A percentile compares a stretch with the other conserved stretches of the same genome.
Conservation (phyloP, 2,888 invertebrate genomes). For the Tetragnatha montana region DNA sequence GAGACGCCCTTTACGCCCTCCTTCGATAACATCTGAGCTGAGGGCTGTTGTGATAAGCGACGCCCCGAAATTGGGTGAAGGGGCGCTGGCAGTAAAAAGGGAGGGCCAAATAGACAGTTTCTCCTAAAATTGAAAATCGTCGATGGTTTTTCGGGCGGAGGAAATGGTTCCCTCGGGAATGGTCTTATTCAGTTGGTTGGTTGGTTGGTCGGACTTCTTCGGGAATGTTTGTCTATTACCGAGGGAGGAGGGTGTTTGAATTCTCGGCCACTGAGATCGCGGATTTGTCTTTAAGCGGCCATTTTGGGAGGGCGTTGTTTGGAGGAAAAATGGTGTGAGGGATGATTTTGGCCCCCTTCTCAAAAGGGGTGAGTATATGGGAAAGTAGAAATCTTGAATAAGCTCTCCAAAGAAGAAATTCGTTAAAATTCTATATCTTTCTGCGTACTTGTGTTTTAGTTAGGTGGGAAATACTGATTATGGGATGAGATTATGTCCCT, state of each 20-base stretch:
- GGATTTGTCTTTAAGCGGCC: slow-evolving; percentile 48
- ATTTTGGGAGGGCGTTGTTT: slow-evolving; percentile 14
- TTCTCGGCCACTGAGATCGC: slow-evolving; percentile 38
- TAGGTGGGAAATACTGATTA: neutral
- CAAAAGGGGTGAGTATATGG: neutral
- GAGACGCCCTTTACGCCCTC: slow-evolving; percentile 10
- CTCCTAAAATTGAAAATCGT: slow-evolving; percentile 70
- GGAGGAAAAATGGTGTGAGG: slow-evolving; percentile 31
- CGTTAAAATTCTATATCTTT: neutral
- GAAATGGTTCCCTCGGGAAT: slow-evolving; percentile 58
- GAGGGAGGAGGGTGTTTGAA: slow-evolving; percentile 54
- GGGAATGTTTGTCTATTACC: slow-evolving; percentile 41
- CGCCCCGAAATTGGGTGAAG: slow-evolving; percentile 58
- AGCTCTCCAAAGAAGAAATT: neutral
- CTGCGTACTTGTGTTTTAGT: neutral
- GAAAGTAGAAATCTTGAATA: neutral
- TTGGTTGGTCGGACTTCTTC: neutral
- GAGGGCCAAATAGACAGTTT: slow-evolving; percentile 67
- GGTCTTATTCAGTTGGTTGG: neutral
- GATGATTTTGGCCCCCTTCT: neutral
- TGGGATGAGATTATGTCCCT: no score
- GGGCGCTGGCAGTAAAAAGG: slow-evolving; percentile 52
- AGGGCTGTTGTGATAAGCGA: slow-evolving; percentile 48
- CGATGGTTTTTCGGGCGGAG: slow-evolving; percentile 43
- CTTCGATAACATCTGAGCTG: slow-evolving; percentile 64